Evolutionary conservation across 2,888 invertebrate genomes (phyloP).

Genomic region (Chymomyza amoena): DNA sequence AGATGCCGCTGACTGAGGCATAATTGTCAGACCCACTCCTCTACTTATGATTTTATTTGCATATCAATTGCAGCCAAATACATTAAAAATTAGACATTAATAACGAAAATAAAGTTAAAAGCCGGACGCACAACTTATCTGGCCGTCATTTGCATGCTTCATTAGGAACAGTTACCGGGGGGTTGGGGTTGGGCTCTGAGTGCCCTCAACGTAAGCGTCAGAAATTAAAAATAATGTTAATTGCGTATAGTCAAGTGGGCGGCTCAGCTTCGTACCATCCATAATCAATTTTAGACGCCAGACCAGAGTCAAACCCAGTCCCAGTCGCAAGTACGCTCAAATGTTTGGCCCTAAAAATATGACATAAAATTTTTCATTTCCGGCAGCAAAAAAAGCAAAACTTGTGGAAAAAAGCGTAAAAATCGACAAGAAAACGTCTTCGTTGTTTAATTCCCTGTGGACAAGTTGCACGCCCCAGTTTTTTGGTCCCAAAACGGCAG

Average conservation of each 20-base stretch:
- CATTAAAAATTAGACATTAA: conserved; percentile 67
- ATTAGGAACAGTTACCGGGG: conserved; percentile 37
- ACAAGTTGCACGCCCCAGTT: conserved; percentile 41
- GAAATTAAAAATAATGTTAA: conserved; percentile 72
- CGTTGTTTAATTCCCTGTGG: conserved; percentile 60
- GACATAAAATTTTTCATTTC: conserved; percentile 75
- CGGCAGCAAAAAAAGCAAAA: conserved; percentile 36
- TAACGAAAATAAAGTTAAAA: conserved; percentile 66
- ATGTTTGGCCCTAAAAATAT: conserved; percentile 60
- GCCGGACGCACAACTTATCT: conserved; percentile 54
- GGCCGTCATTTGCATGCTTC: conserved; percentile 63
- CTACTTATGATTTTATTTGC: conserved; percentile 42
- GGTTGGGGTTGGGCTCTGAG: neutral
- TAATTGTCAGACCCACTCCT: neutral
- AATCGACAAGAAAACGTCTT: conserved; percentile 40
- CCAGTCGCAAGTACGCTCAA: conserved; percentile 18
- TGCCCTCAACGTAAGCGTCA: conserved; percentile 2
- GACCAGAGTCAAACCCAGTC: conserved; percentile 37
- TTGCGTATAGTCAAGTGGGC: conserved; percentile 38
- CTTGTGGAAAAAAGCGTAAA: conserved; percentile 37
- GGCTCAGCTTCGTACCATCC: conserved; percentile 53
- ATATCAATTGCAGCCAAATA: conserved; percentile 68
- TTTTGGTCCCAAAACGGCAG: conserved; percentile 7
- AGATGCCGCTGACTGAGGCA: neutral
- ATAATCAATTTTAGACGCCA: conserved; percentile 76